Evolutionary conservation across 2,113 vertebrate species (phyloP).

Genomic region (Talpa occidentalis): DNA sequence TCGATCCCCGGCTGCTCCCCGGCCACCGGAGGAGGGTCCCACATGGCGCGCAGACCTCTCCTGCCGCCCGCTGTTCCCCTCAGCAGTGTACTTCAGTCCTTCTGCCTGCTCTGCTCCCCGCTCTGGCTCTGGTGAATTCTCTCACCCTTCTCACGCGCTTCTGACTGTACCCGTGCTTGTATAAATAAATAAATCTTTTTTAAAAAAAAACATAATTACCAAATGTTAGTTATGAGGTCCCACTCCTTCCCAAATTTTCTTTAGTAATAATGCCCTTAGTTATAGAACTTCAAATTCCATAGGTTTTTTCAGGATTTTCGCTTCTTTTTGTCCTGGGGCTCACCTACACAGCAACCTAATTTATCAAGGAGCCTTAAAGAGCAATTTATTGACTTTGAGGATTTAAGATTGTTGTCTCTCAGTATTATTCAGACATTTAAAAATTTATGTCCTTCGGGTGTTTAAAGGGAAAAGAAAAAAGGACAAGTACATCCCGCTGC

Average conservation of each 20-base stretch:
- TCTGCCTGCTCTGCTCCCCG: too few species aligned
- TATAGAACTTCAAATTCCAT: neutral
- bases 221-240: neutral
- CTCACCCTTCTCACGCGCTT: too few species aligned
- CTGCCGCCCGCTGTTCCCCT: too few species aligned
- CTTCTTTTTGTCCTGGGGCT: neutral
- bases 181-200: too few species aligned
- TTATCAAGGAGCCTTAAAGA: neutral
- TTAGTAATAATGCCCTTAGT: neutral
- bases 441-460: slow-evolving; percentile 23
- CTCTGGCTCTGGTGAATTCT: too few species aligned
- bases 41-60: too few species aligned
- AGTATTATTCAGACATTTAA: neutral
- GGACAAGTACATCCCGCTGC: neutral
- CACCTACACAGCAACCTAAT: neutral
- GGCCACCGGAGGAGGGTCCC: too few species aligned
- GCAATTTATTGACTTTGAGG: neutral
- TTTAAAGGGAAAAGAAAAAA: neutral
- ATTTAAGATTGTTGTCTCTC: neutral
- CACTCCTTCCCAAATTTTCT: neutral
- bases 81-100: too few species aligned
- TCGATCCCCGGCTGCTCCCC: too few species aligned
- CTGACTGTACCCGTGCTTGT: too few species aligned
- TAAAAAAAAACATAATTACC: neutral
- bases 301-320: neutral